Evolutionary conservation across 2,888 invertebrate genomes (phyloP).

Genomic region (Anoplius nigerrimus): DNA sequence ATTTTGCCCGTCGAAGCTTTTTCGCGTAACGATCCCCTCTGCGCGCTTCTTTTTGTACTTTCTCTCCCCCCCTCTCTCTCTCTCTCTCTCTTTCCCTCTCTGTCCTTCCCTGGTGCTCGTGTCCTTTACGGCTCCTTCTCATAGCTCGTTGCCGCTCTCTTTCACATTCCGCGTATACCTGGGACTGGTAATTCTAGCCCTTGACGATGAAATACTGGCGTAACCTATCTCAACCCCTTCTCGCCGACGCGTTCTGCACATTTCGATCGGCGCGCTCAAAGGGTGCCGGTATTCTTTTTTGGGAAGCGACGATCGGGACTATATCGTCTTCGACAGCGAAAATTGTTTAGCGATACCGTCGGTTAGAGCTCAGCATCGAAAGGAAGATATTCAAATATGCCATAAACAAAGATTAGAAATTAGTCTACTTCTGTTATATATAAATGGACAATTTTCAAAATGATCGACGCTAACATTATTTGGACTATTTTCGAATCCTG

Average conservation of each 20-base stretch:
- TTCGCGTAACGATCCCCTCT: conserved; percentile 63
- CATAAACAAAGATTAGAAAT: no score
- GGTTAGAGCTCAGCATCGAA: no score
- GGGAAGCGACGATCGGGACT: conserved; percentile 55
- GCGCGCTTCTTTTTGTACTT: conserved; percentile 25
- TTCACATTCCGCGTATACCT: conserved; percentile 39
- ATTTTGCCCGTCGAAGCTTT: conserved; percentile 69
- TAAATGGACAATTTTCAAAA: no score
- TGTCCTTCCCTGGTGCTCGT: no score
- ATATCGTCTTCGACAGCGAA: conserved; percentile 50
- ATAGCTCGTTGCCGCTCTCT: background rate
- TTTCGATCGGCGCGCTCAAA: conserved; percentile 54
- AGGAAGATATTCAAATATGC: no score
- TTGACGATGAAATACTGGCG: conserved; percentile 57
- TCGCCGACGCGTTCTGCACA: conserved; percentile 39
- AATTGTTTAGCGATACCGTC: conserved; percentile 19
- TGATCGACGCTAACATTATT: no score
- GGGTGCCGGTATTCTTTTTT: conserved; percentile 62
- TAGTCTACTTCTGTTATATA: no score
- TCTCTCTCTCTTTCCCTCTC: conserved; percentile 2
- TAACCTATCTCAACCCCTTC: conserved; percentile 50
- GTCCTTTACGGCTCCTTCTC: background rate
- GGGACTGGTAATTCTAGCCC: conserved; percentile 59
- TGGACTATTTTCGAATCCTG: no score
- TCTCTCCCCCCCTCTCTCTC: conserved; percentile 23